A percentile compares a stretch with the other conserved stretches of the same genome.
These are phyloP conservation scores for Heterochromis multidens DNA, from an alignment of 2,113 vertebrate species.

Conservation along the genomic window DNA sequence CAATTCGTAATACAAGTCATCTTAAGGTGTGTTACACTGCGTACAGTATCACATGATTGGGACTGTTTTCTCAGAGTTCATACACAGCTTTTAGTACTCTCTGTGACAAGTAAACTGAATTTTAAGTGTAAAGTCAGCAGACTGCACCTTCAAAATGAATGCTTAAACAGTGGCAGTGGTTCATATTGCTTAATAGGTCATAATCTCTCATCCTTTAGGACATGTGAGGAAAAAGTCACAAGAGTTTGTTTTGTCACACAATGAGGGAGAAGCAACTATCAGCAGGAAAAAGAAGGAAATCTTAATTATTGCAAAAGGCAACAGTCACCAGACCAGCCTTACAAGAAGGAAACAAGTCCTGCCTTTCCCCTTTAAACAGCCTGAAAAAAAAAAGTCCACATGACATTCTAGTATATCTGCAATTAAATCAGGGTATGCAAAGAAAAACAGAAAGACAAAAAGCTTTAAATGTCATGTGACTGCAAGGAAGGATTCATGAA, in stretches of 20 bases:
- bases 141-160: neutral
- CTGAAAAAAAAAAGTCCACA: neutral
- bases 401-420: neutral
- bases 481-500: neutral
- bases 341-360: constrained; percentile 20
- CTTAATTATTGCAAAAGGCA: neutral
- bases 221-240: constrained; percentile 24
- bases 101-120: neutral
- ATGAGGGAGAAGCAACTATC: neutral
- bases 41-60: neutral
- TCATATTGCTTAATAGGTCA: neutral
- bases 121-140: neutral
- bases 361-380: neutral
- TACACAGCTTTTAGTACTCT: neutral
- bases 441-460: neutral
- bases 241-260: neutral
- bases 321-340: constrained; percentile 19
- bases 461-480: constrained; percentile 1
- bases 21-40: neutral
- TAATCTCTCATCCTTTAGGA: neutral
- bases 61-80: no score
- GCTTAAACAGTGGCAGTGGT: no score
- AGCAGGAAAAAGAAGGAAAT: neutral
- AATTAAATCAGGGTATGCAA: neutral
- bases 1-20: neutral